Evolutionary conservation across 2,113 vertebrate species (phyloP).

Genomic region (Neodon shergylaensis): DNA sequence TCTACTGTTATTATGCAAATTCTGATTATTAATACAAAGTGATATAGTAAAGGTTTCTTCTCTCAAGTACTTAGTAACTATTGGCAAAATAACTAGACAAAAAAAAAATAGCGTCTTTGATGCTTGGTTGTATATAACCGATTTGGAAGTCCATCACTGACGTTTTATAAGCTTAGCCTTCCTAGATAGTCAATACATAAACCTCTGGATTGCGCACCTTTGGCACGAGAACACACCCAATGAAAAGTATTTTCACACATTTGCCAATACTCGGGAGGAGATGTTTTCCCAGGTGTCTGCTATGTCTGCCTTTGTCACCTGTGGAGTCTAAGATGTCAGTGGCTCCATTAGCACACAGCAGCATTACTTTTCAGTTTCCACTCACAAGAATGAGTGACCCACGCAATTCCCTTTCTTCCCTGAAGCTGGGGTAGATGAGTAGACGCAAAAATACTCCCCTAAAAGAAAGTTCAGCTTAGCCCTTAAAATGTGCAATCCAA

Average conservation of each 20-base stretch:
- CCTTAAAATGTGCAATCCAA: constrained; percentile 11
- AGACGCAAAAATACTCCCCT: neutral
- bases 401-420: neutral
- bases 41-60: neutral
- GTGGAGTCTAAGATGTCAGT: neutral
- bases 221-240: constrained; percentile 55
- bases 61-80: neutral
- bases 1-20: neutral
- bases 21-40: neutral
- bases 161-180: neutral
- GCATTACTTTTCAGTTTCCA: constrained; percentile 47
- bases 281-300: constrained; percentile 59
- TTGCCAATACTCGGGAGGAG: constrained; percentile 43
- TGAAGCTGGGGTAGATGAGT: neutral
- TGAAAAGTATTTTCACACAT: constrained; percentile 34
- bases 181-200: constrained; percentile 28
- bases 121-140: constrained; percentile 32
- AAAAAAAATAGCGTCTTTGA: neutral
- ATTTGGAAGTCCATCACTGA: constrained; percentile 23
- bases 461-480: constrained; percentile 40
- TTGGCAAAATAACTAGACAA: constrained; percentile 6
- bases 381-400: constrained; percentile 48
- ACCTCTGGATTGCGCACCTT: constrained; percentile 34
- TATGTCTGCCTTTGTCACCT: constrained; percentile 29
- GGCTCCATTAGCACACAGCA: constrained; percentile 12